Evolutionary conservation across 2,113 vertebrate species (phyloP).

Genomic region (Butorides virescens): DNA sequence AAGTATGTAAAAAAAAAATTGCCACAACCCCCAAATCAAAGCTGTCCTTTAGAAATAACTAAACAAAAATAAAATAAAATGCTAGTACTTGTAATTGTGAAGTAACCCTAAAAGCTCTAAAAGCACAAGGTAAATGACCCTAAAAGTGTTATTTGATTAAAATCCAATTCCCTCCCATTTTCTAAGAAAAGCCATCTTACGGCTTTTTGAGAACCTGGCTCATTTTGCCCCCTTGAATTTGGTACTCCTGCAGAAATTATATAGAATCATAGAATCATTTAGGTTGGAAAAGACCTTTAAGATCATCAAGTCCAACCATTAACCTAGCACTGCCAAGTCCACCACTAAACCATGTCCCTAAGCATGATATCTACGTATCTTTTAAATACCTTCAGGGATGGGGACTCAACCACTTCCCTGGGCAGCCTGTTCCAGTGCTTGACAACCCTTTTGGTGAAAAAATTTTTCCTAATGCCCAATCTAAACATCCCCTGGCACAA

Average conservation of each 20-base stretch:
- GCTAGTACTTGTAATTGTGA: neutral
- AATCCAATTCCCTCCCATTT: neutral
- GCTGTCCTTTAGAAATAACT: neutral
- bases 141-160: neutral
- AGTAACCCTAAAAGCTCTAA: neutral
- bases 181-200: neutral
- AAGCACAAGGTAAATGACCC: neutral
- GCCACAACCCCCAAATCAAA: neutral
- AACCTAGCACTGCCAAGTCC: no score
- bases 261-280: no score
- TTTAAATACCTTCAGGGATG: no score
- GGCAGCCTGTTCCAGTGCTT: no score
- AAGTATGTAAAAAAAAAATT: neutral
- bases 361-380: no score
- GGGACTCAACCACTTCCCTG: no score
- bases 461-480: no score
- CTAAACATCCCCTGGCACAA: no score
- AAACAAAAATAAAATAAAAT: neutral
- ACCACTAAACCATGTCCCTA: no score
- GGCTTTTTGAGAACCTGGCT: neutral
- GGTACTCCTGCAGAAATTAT: neutral
- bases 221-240: neutral
- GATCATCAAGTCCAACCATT: no score
- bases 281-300: no score
- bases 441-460: no score